Conservation (phyloP, 2,113 vertebrate species). For the Siphamia tubifer region DNA sequence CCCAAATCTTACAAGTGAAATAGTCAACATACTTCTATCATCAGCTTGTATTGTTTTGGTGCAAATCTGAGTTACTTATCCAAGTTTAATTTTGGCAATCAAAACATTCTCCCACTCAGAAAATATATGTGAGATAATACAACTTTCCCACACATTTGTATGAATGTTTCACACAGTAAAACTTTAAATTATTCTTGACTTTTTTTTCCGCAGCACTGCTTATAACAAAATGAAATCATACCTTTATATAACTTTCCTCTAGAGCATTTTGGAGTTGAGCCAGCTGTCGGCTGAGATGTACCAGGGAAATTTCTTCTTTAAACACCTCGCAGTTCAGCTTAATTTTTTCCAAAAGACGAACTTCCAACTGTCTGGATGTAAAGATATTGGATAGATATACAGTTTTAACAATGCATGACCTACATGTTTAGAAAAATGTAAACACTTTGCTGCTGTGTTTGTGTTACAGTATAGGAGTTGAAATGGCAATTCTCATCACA, state of each 20-base stretch:
- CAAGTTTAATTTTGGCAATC: constrained; percentile 58
- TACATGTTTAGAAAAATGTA: too few relatives aligned
- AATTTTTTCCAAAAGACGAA: constrained; percentile 72
- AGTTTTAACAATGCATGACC: too few relatives aligned
- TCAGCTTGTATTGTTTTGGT: constrained; percentile 29
- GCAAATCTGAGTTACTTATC: constrained; percentile 46
- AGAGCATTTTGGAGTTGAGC: constrained; percentile 63
- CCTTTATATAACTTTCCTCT: constrained; percentile 65
- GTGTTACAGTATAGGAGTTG: too few relatives aligned
- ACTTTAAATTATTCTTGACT: not conserved
- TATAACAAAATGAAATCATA: constrained; percentile 22
- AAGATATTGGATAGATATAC: constrained; percentile 3
- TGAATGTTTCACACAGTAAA: constrained; percentile 39
- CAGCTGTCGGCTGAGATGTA: constrained; percentile 68
- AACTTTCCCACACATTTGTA: constrained; percentile 52
- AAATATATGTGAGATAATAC: too few relatives aligned
- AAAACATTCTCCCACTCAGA: constrained; percentile 54
- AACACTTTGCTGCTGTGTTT: too few relatives aligned
- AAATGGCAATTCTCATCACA: too few relatives aligned
- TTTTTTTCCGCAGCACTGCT: not conserved
- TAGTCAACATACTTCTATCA: constrained; percentile 30
- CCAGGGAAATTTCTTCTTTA: constrained; percentile 76
- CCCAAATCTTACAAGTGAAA: constrained; percentile 25
- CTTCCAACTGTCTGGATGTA: constrained; percentile 65
- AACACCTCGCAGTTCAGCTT: constrained; percentile 78